Conservation (phyloP, 2,113 vertebrate species). For the Marmota monax region DNA sequence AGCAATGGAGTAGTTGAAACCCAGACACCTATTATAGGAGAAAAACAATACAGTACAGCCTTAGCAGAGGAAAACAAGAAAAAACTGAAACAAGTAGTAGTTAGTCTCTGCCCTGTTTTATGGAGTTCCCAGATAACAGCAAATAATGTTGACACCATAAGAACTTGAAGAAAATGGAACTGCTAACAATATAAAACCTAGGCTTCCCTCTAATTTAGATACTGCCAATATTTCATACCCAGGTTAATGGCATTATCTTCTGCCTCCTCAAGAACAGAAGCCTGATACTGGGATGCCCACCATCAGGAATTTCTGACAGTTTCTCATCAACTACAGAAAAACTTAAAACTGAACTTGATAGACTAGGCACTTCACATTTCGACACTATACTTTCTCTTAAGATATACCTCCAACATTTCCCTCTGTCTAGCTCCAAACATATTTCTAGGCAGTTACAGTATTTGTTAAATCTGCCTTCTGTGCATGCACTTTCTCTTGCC, state of each 20-base stretch:
- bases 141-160: not conserved
- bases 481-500: not conserved
- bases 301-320: not conserved
- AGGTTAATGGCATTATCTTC: not conserved
- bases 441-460: not conserved
- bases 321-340: not conserved
- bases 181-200: not conserved
- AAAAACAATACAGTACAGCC: not conserved
- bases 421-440: not conserved
- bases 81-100: not conserved
- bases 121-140: rapidly evolving
- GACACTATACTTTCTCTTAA: not conserved
- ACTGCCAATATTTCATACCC: not conserved
- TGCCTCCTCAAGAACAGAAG: not conserved
- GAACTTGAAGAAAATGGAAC: not conserved
- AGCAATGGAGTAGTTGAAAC: not conserved
- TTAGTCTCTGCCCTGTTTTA: not conserved
- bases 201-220: not conserved
- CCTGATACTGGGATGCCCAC: not conserved
- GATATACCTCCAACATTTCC: not conserved
- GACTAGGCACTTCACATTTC: not conserved
- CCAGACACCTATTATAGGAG: not conserved
- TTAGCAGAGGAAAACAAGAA: not conserved
- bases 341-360: not conserved
- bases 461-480: not conserved